Evolutionary conservation across 23 tunicate species (phyloP), one percentile per base, ranked within the genome.

Genomic region (Oikopleura vanhoeffeni): DNA sequence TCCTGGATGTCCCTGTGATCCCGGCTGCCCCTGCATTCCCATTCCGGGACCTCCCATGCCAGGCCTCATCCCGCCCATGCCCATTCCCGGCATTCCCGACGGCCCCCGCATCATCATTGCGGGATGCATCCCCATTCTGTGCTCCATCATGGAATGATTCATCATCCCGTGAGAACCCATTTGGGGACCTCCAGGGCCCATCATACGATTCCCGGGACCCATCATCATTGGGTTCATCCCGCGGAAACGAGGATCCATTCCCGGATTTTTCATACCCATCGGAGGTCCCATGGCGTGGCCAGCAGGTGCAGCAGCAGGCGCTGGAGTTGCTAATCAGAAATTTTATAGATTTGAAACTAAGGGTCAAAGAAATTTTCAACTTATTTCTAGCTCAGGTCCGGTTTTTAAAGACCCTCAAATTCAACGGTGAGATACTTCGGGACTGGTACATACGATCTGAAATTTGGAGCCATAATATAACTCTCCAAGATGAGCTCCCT

Each of bases 191-290:
- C 64, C 64, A 24, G 64, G 64, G 24, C 64, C 64, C 64, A 49
- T 49, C 64, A 49, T 49, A 8, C 64, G 13, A 13, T 24, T 24
- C 13, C 18, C 64, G 18, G 64, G 64, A 8, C 64, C 64, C 79
- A 71, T 71, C 38, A 24, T 28, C 4, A 33, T 30, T 28, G 79
- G 79, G 38, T 71, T 71, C 79, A 71, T 71, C 38, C 2, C 4
- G 27, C 79, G 27, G 35, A 71, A 71, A 18, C 79, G 27, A 33
- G 79, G 79, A 71, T 71, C 79, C 79, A 71, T 71, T 28, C 79
- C 64, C 64, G 13, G 64, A 49, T 49, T 49, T 24, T 13, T 24
- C 64, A 49, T 49, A 24, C 64, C 79, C 79, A 71, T 71, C 79
- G 79, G 79, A 33, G 79, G 79, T 2, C 79, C 34, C 79, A 71